Conservation (phyloP, 2,888 invertebrate species). For the Ornithoptera priamus region DNA sequence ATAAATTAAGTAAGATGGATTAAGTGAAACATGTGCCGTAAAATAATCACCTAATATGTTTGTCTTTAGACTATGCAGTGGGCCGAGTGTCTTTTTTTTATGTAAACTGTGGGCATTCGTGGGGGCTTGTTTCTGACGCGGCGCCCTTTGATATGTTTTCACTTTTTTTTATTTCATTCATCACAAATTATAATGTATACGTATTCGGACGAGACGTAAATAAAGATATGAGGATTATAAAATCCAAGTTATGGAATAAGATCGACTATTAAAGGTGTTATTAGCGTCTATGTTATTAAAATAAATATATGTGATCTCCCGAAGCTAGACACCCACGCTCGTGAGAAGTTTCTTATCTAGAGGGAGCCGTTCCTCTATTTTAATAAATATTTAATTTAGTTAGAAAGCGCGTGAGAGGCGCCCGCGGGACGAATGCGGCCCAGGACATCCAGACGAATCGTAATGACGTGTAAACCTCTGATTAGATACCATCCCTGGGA, state of each 20-base stretch:
- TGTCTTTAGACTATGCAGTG: slow-evolving; percentile 25
- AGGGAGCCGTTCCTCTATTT: slow-evolving; percentile 63
- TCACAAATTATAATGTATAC: slow-evolving; percentile 22
- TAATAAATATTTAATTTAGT: slow-evolving; percentile 74
- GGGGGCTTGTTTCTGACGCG: slow-evolving; percentile 17
- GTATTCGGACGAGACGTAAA: slow-evolving; percentile 16
- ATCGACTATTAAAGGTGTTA: slow-evolving; percentile 22
- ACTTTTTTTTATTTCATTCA: slow-evolving; percentile 26
- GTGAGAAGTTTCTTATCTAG: slow-evolving; percentile 67
- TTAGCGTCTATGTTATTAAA: slow-evolving; percentile 23
- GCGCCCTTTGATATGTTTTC: slow-evolving; percentile 27
- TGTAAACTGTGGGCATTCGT: slow-evolving; percentile 17
- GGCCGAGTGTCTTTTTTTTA: slow-evolving; percentile 18
- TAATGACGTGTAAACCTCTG: slow-evolving; percentile 67
- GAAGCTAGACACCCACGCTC: slow-evolving; percentile 35
- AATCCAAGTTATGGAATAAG: slow-evolving; percentile 11
- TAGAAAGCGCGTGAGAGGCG: slow-evolving; percentile 54
- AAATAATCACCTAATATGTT: slow-evolving; percentile 32
- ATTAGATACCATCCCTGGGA: slow-evolving; percentile 76
- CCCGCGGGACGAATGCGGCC: slow-evolving; percentile 38
- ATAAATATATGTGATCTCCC: slow-evolving; percentile 16
- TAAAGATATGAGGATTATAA: slow-evolving; percentile 23
- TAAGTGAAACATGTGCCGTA: slow-evolving; percentile 32
- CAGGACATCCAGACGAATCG: slow-evolving; percentile 58
- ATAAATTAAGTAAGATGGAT: slow-evolving; percentile 34